Conservation (phyloP, 1,140 invertebrate species). For the Steinernema khuongi region DNA sequence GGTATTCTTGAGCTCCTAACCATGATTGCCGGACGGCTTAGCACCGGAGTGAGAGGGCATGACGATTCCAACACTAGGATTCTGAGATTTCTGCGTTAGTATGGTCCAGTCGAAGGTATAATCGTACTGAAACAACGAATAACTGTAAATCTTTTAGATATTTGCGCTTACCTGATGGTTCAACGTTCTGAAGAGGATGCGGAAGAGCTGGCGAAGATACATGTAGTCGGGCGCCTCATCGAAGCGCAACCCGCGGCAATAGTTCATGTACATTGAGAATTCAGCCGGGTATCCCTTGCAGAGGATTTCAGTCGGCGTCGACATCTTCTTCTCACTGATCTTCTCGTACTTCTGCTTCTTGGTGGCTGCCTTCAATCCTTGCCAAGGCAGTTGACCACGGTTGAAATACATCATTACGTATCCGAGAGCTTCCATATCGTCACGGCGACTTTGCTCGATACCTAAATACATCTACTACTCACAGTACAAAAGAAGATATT, state of each 20-base stretch:
- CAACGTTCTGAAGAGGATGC: slow-evolving; percentile 94
- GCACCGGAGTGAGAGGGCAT: background rate
- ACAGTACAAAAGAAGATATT: background rate
- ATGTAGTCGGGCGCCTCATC: slow-evolving; percentile 86
- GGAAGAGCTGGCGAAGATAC: slow-evolving; percentile 91
- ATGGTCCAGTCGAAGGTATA: slow-evolving; percentile 99
- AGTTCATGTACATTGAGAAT: slow-evolving; percentile 97
- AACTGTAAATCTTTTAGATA: too few species aligned
- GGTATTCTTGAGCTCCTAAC: background rate
- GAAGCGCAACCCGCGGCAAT: slow-evolving; percentile 72
- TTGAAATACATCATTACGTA: slow-evolving; percentile 95
- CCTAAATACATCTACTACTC: background rate
- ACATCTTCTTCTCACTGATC: slow-evolving; percentile 96
- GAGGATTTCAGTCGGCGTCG: slow-evolving; percentile 83
- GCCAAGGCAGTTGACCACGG: slow-evolving; percentile 74
- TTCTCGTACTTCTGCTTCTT: slow-evolving; percentile 96
- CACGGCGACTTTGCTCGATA: slow-evolving; percentile 69
- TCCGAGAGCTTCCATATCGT: slow-evolving; percentile 92
- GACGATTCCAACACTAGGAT: too few species aligned
- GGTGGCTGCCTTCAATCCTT: slow-evolving; percentile 73
- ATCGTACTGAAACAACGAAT: slow-evolving; percentile 72
- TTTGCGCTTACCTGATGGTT: slow-evolving; percentile 80
- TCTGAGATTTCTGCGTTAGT: slow-evolving; percentile 77
- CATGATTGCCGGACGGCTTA: background rate
- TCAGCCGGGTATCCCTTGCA: slow-evolving; percentile 93